phyloP scores from a whole-genome alignment of 2,113 vertebrate genomes.

The Plecturocebus donacophilus region DNA sequence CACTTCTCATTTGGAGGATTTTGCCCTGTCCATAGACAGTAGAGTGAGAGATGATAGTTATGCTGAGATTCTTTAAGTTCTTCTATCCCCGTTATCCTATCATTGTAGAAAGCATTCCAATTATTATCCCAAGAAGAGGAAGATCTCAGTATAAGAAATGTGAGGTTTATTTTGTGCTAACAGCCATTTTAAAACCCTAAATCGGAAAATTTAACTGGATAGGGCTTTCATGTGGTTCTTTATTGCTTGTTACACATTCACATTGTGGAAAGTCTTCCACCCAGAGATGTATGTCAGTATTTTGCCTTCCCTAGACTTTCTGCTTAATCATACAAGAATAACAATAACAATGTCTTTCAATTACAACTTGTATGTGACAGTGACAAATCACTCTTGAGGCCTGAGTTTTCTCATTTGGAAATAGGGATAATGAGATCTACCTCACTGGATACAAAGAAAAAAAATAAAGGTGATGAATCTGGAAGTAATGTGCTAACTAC shows the following conservation, averaged over 20 bases:
- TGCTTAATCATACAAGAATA: not conserved
- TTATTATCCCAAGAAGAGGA: constrained; percentile 10
- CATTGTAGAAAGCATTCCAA: not conserved
- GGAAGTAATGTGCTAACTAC: not conserved
- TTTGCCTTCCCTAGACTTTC: not conserved
- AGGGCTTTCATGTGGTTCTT: not conserved
- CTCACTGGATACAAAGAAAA: not conserved
- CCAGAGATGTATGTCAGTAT: not conserved
- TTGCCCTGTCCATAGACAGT: not conserved
- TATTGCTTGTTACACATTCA: not conserved
- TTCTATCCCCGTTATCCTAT: not conserved
- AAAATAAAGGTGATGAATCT: not conserved
- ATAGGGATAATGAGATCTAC: not conserved
- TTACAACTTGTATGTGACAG: not conserved
- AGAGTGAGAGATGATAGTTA: not conserved
- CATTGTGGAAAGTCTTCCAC: not conserved
- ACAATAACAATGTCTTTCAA: not conserved
- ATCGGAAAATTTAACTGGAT: not conserved
- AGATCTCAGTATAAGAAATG: not conserved
- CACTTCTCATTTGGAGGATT: constrained; percentile 1
- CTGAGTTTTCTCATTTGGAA: not conserved
- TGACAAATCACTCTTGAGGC: not conserved
- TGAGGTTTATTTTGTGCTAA: not conserved
- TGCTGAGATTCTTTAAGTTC: not conserved
- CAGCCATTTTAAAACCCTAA: not conserved